Evolutionary conservation across 2,113 vertebrate genomes (phyloP), one percentile per base, ranked within the genome.

Genomic region (Cynocephalus volans): DNA sequence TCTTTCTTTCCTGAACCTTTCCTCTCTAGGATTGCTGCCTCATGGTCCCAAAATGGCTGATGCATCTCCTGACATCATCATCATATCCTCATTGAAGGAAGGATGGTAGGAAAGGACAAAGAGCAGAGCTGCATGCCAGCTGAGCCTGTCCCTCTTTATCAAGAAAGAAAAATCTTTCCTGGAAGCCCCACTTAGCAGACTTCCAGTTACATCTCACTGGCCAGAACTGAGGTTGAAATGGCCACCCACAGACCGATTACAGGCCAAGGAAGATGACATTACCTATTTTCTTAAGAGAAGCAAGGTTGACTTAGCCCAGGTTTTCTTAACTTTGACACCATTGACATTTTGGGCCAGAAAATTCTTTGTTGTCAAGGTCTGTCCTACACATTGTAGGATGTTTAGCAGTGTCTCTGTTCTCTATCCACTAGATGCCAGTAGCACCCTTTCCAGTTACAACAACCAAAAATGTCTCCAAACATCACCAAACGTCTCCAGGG

Each of bases 211-310:
- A 69, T 8, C 50, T 70, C 36, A 31, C 33, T 45, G 89, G 28
- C 64, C 65, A 67, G 33, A 76, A 54, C 19, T 21, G 41, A 62
- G 15, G 45, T 58, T 11, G 33, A 17, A 17, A 33, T 9, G 28
- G 65, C 24, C 36, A 26, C 33, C 31, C 23, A 5, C 6, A 56
- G 23, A 14, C 70, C 70, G 64, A 11, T 41, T 28, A 65, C 28
- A 36, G 12, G 18, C 64, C 15, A 17, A 92, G n/a, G 41, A 87
- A 76, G 50, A 41, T 28, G 8, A 36, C 3, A 24, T 15, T 5
- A 36, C 36, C 23, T 54, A n/a, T 96, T 83, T 88, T 72, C 64
- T 84, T 88, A 84, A 70, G 79, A n/a, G 48, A 92, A 65, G 28
- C 19, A 45, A 48, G 48, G 36, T 17, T 56, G 13, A 28, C 52